Base-by-base conservation (phyloP, 2,888 invertebrate genomes). In the Seladonia tumulorum region DNA sequence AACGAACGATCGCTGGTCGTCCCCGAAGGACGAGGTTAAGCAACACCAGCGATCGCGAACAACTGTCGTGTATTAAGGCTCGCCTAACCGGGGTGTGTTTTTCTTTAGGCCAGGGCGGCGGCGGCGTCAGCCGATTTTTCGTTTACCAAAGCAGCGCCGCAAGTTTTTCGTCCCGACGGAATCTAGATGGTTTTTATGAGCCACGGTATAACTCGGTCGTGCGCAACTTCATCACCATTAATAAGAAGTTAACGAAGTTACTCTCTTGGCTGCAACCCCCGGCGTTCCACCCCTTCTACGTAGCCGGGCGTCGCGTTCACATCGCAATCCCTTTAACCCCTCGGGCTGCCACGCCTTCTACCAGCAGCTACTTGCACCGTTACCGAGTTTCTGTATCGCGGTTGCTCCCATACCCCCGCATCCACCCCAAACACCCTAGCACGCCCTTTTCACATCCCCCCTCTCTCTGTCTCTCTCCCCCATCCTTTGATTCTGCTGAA, bases 161-260 rank as follows among this genome's bases (percentile, higher is more conserved):
- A 68, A 83, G 76, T 86, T 70, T 66, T 60, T 63, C 76, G 78
- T 63, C 63, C 74, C 76, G 39, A 39, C 16, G 81, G 86, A 83
- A 87, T 83, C 79, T 76, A 63, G 76, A 79, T 77, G 79, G 77
- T 91, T 89, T 90, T 92, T 88, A 87, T 81, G 82, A 83, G 79
- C 79, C 63, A 5, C 82, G 57, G 80, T 79, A 75, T 81, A 86
- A 83, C 72, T 85, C 71, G 79, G 77, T 57, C 71, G 78, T 81
- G 84, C 82, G 84, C 75, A 87, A 86, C 88, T 86, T 87, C 87
- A 86, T 89, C 89, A 83, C 87, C 91, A 89, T 92, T 91, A 92
- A 91, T 91, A 90, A 91, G 87, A 92, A 92, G 86, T 91, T 92
- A 91, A 91, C 87, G 89, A 92, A 92, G 88, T 89, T 90, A 79